Percentiles rank a stretch among this genome's conserved stretches.
Conservation (phyloP, 2,113 vertebrate genomes). For the Malurus melanocephalus region DNA sequence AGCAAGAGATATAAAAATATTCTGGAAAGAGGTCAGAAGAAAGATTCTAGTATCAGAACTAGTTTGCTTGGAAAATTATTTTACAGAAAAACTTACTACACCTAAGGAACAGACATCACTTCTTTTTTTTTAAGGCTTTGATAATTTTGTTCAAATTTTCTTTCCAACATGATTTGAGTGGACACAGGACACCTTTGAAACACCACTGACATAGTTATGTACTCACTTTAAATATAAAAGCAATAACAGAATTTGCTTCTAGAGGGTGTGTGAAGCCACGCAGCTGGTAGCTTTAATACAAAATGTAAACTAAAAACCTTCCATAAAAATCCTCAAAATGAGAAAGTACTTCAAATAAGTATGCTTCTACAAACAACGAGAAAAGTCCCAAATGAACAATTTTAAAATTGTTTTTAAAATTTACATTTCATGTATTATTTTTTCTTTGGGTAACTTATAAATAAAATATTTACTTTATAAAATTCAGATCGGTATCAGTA, state of each 20-base stretch:
- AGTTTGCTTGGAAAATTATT: background rate
- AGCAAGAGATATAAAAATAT: background rate
- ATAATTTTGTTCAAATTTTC: background rate
- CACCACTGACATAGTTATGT: background rate
- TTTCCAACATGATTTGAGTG: background rate
- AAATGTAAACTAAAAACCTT: background rate
- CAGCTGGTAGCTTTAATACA: background rate
- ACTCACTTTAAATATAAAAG: background rate
- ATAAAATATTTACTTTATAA: background rate
- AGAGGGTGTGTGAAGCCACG: background rate
- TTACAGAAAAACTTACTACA: background rate
- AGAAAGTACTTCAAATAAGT: background rate
- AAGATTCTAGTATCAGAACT: background rate
- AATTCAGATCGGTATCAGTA: background rate
- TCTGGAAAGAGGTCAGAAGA: background rate
- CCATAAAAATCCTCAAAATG: background rate
- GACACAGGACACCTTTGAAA: background rate
- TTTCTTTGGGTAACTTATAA: background rate
- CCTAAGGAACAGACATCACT: background rate
- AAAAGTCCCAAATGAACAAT: background rate
- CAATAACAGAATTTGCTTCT: background rate
- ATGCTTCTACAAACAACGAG: background rate
- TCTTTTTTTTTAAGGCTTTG: background rate
- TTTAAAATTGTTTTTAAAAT: background rate
- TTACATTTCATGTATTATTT: background rate